Evolutionary conservation across 2,888 invertebrate species (phyloP), one percentile per base, ranked within the genome.

Genomic region (Calameuta idolon): DNA sequence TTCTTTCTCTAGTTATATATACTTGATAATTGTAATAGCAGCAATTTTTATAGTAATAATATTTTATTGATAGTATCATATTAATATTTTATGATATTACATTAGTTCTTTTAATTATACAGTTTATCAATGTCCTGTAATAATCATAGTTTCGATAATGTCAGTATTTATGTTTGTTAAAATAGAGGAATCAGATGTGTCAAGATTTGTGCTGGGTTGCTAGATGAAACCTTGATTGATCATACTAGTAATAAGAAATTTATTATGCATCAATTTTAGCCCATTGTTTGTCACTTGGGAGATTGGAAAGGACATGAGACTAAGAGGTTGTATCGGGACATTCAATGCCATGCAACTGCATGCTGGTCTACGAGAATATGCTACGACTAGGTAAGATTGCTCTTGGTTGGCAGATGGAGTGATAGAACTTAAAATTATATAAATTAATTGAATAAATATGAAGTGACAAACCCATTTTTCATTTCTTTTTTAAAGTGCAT

Each of bases 211-310:
- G 55, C 9, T 1, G 23, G 55, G 55, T 55, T 55, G 23, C 55
- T 55, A 55, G 55, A 55, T 55, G 55, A 55, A 55, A 55, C 55
- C 55, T 23, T 55, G 55, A 55, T 9, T 23, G 55, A 55, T 55
- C 55, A 9, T 55, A 55, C 55, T 55, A 23, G 23, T 55, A 55
- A 23, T 55, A 55, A 55, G 23, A 55, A 55, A 55, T 55, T 23
- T 55, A 55, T 55, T 55, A 55, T 55, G 55, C 55, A 55, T 55
- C 55, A 55, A 55, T 94, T 94, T 82, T 93, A 98, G 98, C 92
- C 99, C 99, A 78, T 94, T 99, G 90, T 99, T 99, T 94, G 99
- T 99, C 84, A 99, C 99, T 82, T 99, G 99, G 99, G 97, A 98
- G 93, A 98, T 98, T 90, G 99, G 99, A 76, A 96, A 97, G 91